Percentiles rank a stretch among this genome's conserved stretches.
Conservation (phyloP, 1,140 invertebrate species). For the Drosophila santomea region DNA sequence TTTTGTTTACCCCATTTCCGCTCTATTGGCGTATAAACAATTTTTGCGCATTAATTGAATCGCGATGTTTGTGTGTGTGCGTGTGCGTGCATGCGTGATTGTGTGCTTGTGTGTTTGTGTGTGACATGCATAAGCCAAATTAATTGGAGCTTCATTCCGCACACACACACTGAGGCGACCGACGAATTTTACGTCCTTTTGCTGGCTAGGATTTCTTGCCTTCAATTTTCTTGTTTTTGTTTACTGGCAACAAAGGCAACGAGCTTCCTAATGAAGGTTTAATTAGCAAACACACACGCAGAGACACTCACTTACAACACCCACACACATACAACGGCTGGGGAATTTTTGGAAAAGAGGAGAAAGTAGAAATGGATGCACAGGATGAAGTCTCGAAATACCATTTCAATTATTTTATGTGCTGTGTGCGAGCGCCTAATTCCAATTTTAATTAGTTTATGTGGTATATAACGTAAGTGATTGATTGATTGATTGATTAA, state of each 20-base stretch:
- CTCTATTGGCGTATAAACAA: constrained; percentile 81
- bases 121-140: constrained; percentile 80
- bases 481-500: constrained; percentile 76
- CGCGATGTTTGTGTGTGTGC: constrained; percentile 43
- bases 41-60: constrained; percentile 83
- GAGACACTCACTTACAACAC: constrained; percentile 3
- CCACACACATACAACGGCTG: not conserved
- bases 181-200: constrained; percentile 54
- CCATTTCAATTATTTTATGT: constrained; percentile 57
- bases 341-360: not conserved
- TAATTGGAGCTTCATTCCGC: constrained; percentile 74
- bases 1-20: constrained; percentile 57
- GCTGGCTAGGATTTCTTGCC: constrained; percentile 53
- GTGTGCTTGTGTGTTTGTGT: constrained; percentile 22
- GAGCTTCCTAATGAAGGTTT: constrained; percentile 75
- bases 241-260: constrained; percentile 66
- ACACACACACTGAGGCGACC: constrained; percentile 30
- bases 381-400: constrained; percentile 21
- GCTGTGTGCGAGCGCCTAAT: constrained; percentile 57
- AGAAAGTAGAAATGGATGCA: constrained; percentile 2
- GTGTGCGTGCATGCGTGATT: constrained; percentile 27
- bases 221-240: constrained; percentile 57
- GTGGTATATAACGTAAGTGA: constrained; percentile 62
- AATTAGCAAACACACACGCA: constrained; percentile 69
- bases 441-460: constrained; percentile 80